Percentiles rank a stretch among this genome's conserved stretches.
These are phyloP conservation scores for Glandiceps talaboti DNA, from an alignment of 53 echinoderm and acorn worm species.

Conservation along the genomic window DNA sequence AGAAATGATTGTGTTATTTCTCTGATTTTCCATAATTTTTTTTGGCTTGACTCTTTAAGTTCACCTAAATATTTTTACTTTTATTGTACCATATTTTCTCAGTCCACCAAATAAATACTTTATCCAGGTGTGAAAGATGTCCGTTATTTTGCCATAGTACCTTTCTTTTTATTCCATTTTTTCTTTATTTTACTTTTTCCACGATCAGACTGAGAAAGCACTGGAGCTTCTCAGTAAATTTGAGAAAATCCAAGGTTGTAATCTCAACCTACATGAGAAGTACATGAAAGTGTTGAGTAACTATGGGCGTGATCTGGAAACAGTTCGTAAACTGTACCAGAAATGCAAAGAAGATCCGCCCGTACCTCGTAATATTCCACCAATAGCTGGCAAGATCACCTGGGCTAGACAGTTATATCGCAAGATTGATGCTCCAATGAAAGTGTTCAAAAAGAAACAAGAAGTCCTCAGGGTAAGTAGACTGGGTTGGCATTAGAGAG, in stretches of 20 bases:
- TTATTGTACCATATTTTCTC: too few species aligned
- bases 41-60: too few species aligned
- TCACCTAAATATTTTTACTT: too few species aligned
- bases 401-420: constrained; percentile 96
- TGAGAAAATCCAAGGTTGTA: constrained; percentile 71
- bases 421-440: constrained; percentile 92
- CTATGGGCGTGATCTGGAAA: constrained; percentile 89
- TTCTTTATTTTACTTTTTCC: too few species aligned
- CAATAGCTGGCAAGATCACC: constrained; percentile 94
- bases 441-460: constrained; percentile 89
- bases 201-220: constrained; percentile 81
- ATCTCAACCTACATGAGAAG: constrained; percentile 81
- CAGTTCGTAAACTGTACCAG: constrained; percentile 89
- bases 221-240: constrained; percentile 90
- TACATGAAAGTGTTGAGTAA: constrained; percentile 85
- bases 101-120: too few species aligned
- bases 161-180: too few species aligned
- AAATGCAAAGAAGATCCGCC: constrained; percentile 92
- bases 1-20: too few species aligned
- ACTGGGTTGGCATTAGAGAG: too few species aligned
- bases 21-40: too few species aligned
- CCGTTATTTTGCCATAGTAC: too few species aligned
- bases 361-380: constrained; percentile 79
- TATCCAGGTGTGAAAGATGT: too few species aligned
- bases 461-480: constrained; percentile 66